Conservation (phyloP, 2,113 vertebrate genomes). For the Cryptomyrus ogoouensis region DNA sequence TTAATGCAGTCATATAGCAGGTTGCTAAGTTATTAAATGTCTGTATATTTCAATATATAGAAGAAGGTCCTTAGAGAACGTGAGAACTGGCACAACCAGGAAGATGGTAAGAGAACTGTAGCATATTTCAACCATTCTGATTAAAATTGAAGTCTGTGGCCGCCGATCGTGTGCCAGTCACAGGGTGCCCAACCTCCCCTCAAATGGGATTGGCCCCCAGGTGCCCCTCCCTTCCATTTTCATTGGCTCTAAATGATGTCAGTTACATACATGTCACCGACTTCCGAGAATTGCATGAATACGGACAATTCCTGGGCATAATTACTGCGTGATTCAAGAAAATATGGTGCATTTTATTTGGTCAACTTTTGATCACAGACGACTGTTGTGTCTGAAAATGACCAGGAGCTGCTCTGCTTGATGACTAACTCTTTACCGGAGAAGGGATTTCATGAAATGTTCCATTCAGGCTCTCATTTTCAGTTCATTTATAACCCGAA, state of each 20-base stretch:
- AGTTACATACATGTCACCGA: background rate
- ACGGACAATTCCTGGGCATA: background rate
- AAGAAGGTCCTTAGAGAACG: background rate
- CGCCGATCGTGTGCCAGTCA: background rate
- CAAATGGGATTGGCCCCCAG: background rate
- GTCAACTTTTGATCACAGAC: background rate
- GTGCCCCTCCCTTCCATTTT: background rate
- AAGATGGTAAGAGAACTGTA: background rate
- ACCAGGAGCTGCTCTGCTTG: background rate
- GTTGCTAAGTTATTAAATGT: background rate
- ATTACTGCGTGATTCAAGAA: background rate
- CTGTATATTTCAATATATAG: background rate
- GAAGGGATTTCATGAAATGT: background rate
- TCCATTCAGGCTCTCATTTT: background rate
- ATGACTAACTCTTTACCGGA: background rate
- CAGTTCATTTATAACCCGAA: background rate
- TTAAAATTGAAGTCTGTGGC: background rate
- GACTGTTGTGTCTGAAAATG: background rate
- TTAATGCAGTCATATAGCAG: background rate
- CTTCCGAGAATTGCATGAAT: background rate
- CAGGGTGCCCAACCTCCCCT: background rate
- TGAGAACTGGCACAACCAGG: background rate
- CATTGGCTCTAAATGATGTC: background rate
- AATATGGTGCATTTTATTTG: background rate
- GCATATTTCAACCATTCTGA: background rate